Evolutionary conservation across 2,113 vertebrate genomes (phyloP).

Genomic region (Rhadina sibilatrix): DNA sequence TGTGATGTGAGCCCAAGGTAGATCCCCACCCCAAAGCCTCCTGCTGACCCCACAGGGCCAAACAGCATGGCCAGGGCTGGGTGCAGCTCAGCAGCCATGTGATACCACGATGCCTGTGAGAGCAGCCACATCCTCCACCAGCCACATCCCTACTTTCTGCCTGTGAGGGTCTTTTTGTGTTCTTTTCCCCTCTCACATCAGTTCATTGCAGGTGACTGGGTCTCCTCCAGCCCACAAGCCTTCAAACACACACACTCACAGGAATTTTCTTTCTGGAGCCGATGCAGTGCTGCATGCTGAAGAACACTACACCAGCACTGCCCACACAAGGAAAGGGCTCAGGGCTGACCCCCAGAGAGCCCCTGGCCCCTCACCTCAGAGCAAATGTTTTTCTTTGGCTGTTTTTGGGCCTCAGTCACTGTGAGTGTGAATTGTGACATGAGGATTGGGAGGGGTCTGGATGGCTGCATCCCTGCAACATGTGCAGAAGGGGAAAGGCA

Average conservation of each 20-base stretch:
- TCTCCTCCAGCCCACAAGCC: background rate
- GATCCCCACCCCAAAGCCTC: rapidly evolving
- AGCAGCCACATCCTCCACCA: background rate
- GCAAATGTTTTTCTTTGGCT: rapidly evolving
- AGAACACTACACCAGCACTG: background rate
- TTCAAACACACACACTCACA: background rate
- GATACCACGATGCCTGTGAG: background rate
- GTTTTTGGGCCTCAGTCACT: background rate
- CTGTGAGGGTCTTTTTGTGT: background rate
- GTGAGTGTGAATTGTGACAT: background rate
- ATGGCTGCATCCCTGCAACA: rapidly evolving
- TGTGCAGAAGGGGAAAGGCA: background rate
- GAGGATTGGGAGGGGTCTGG: rapidly evolving
- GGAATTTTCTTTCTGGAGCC: background rate
- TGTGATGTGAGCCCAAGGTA: rapidly evolving
- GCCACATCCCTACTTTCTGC: rapidly evolving
- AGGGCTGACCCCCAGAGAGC: background rate
- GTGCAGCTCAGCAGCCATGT: rapidly evolving
- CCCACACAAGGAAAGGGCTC: rapidly evolving
- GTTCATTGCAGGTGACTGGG: background rate
- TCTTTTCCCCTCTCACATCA: background rate
- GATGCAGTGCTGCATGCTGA: background rate
- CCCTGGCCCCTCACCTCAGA: rapidly evolving
- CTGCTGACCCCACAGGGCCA: rapidly evolving
- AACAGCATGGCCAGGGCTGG: rapidly evolving